Evolutionary conservation across 2,888 invertebrate genomes (phyloP), one percentile per base, ranked within the genome.

Genomic region (Iselma pallidipennis): DNA sequence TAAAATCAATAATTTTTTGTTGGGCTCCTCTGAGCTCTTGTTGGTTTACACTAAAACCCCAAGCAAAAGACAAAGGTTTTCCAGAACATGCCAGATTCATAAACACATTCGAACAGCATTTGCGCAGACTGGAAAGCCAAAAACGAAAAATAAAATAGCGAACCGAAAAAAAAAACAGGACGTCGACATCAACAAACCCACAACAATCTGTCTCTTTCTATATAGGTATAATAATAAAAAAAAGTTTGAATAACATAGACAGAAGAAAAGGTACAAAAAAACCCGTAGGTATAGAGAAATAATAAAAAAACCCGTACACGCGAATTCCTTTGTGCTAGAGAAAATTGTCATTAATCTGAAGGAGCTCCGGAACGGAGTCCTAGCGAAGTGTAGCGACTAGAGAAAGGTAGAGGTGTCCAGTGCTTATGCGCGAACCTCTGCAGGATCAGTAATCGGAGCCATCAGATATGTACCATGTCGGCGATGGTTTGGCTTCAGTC

Each of bases 391-490:
- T 61, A 66, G 67, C 66, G 65, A 65, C 61, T 54, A 59, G 59
- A 37, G 37, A 37, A 62, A 68, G 69, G 72, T 76, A 76, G n/a
- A n/a, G 78, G 77, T 75, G 76, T 73, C 74, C 75, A 78, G 74
- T 79, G 80, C 79, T 79, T 77, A 71, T 80, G 80, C 79, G 80
- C 80, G 78, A 76, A 74, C 74, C 69, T 71, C 71, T 73, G 74
- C 75, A 74, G 74, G 78, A 78, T 78, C 78, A 77, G 78, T 79
- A 78, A 78, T 74, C 74, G 73, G 37, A 16, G 9, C 37, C 72
- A 77, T 77, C 77, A 77, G 78, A 77, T 78, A 78, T 79, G 78
- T 77, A 78, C 75, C 73, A 75, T 78, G 78, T 74, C 74, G 76
- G 70, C 76, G 74, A 67, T 69, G 73, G 68, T 68, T 75, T 72